Evolutionary conservation across 1,140 invertebrate species (phyloP).

Genomic region (Temnothorax nylanderi): DNA sequence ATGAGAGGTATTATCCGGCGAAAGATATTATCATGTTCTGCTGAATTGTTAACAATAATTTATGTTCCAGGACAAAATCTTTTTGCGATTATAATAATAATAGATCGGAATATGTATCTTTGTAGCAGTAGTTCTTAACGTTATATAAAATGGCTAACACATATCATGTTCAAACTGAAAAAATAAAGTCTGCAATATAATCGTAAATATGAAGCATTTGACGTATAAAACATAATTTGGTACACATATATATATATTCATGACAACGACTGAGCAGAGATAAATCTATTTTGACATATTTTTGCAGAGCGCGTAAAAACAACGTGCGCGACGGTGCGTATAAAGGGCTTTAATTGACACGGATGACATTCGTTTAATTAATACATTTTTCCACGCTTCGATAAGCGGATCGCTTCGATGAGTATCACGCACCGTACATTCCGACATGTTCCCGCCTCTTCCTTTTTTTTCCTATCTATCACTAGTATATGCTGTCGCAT

Average conservation of each 20-base stretch:
- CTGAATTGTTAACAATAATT: constrained; percentile 15
- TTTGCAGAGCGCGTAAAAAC: not conserved
- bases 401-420: constrained; percentile 17
- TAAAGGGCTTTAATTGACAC: constrained; percentile 32
- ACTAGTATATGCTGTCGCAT: not conserved
- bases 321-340: not conserved
- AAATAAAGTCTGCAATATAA: not conserved
- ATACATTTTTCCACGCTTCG: constrained; percentile 28
- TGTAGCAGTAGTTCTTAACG: not conserved
- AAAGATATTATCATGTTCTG: not conserved
- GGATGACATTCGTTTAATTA: constrained; percentile 14
- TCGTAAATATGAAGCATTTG: not conserved
- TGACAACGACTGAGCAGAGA: not conserved
- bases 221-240: not conserved
- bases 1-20: not conserved
- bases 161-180: not conserved
- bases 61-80: not conserved
- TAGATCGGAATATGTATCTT: not conserved
- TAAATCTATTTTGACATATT: constrained; percentile 9
- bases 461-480: not conserved
- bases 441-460: not conserved
- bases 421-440: not conserved
- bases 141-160: not conserved
- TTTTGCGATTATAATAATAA: not conserved
- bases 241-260: not conserved